Evolutionary conservation across 1,140 invertebrate genomes (phyloP), one percentile per base, ranked within the genome.

Genomic region (Drosophila tropicalis): DNA sequence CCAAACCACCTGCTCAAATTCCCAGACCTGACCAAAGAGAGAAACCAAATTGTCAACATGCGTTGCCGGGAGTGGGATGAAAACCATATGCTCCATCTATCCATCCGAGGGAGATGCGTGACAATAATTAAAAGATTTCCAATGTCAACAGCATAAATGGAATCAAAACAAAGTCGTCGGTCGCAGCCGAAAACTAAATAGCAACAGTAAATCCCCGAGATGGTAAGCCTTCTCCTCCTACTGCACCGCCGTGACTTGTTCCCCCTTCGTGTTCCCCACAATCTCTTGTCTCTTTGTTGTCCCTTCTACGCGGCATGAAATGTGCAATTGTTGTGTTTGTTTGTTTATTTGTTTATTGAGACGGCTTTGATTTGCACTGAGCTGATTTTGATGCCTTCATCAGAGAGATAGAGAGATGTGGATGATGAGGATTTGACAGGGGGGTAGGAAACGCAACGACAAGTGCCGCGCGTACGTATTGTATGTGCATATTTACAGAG

Each of bases 131-230:
- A 89, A 90, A 89, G 85, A 89, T 90, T 84, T 79, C 64, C 72
- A 81, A 72, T 81, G 81, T 87, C 82, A 89, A 89, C 75, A 89
- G 60, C 72, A 74, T 87, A 89, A 89, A 89, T 90, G 87, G 83
- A 90, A 90, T 90, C 82, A 90, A 90, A 90, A 90, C 87, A 90
- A 81, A 79, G 81, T 90, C 69, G 81, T 86, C 69, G 67, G 81
- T 86, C 69, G 67, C 36, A 25, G 69, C 72, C 44, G 67, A 73
- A 79, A 86, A 86, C 79, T 82, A 90, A 89, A 76, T 90, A 70
- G 54, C 68, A 67, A 73, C 70, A 82, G 77, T 60, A 72, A 71
- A 76, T 74, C 22, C 67, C 12, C 34, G 17, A 34, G 15, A 10
- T 3, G 34, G 34, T 3, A 12, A 9, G 5, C 5, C 15, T 5